Base-by-base conservation (phyloP, 2,888 invertebrate genomes). In the Catocala fraxini region DNA sequence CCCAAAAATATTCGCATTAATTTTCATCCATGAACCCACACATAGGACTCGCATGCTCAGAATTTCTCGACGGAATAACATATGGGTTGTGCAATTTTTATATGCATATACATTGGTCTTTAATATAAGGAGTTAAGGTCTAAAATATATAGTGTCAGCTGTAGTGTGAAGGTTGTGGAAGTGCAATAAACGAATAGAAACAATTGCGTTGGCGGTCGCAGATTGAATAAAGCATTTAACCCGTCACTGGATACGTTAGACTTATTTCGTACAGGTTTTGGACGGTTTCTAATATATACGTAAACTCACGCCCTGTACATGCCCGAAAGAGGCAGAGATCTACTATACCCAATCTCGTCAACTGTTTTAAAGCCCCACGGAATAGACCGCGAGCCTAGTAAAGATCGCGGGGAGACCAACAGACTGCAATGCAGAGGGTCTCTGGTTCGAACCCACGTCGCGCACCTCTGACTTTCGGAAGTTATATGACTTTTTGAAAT, bases 191-290 rank as follows among this genome's bases (percentile, higher is more conserved):
- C 73, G 82, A 87, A 85, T 85, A 85, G 87, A 87, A 87, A 88
- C 90, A 89, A 90, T 89, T 88, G 89, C 85, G 87, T 86, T 80
- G 88, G 88, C 81, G 89, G 86, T 80, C 83, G 87, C 88, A 90
- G 85, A 92, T 92, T 91, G 87, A 90, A 91, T 91, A 86, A 89
- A 87, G 76, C 84, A 83, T 89, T 91, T 91, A 89, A 90, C 87
- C 85, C 83, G 82, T 86, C 89, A 83, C 84, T 85, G 68, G 41
- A 45, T 51, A 52, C 58, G 52, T 76, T 66, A 57, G 61, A 48
- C 56, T 69, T 58, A 56, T 41, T 53, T 58, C 34, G 48, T 48
- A 41, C 25, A 25, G 11, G 41, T 47, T 52, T 51, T 39, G 41
- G 46, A 52, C 47, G 15, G 35, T 39, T 7, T 39, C 35, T 39